A percentile compares a stretch with the other conserved stretches of the same genome.
phyloP scores from a whole-genome alignment of 30 jellyfish, hydroid and myxozoan genomes.

The Cassiopea xamachana region DNA sequence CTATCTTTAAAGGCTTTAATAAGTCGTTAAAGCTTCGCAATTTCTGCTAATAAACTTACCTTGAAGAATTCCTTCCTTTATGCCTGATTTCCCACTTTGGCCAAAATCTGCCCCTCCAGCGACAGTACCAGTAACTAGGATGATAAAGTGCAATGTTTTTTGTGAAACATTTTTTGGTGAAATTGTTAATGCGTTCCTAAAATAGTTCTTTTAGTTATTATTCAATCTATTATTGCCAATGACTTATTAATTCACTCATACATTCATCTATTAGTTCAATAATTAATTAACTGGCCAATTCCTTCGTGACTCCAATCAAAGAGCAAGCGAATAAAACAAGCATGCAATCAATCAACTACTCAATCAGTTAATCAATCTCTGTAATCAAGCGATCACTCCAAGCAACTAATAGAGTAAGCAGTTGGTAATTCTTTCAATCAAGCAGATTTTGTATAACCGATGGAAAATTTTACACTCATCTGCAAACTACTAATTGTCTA shows the following conservation, averaged over 20 bases:
- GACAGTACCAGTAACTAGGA: constrained; percentile 47
- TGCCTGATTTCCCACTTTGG: constrained; percentile 38
- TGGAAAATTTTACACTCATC: neutral
- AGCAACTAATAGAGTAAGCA: no score
- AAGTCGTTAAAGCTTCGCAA: no score
- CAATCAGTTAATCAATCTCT: neutral
- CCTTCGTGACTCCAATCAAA: neutral
- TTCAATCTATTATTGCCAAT: no score
- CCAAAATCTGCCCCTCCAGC: constrained; percentile 65
- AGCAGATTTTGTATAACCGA: neutral
- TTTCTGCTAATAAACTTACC: constrained; percentile 3
- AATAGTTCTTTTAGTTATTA: neutral
- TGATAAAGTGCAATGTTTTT: neutral
- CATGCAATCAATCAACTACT: neutral
- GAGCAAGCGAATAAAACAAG: no score
- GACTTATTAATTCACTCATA: neutral
- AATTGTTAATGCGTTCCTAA: neutral
- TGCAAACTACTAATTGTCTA: neutral
- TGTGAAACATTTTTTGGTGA: neutral
- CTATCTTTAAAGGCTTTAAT: no score
- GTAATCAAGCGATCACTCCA: no score
- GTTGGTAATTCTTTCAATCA: neutral
- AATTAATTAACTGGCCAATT: neutral
- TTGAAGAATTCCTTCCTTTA: constrained; percentile 44
- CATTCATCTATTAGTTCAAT: neutral